Evolutionary conservation across 2,113 vertebrate genomes (phyloP).

Genomic region (Pyrgilauda ruficollis): DNA sequence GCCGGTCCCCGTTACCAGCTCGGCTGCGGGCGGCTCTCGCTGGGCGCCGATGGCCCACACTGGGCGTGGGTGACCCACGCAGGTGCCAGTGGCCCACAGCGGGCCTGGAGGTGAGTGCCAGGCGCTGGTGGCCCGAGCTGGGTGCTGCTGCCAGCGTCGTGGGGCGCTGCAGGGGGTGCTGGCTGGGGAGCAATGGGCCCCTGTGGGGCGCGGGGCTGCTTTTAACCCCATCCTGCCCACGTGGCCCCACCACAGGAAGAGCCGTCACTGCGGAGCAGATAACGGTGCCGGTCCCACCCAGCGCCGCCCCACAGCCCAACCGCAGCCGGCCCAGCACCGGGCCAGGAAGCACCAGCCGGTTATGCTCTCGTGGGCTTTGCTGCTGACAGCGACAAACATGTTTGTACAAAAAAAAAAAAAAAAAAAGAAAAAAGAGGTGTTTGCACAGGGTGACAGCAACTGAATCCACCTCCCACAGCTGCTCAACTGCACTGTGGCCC

Average conservation of each 20-base stretch:
- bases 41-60: fast-evolving
- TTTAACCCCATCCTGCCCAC: constrained; percentile 66
- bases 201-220: neutral
- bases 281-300: constrained; percentile 59
- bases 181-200: neutral
- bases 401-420: neutral
- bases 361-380: neutral
- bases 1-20: neutral
- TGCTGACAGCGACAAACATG: neutral
- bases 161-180: neutral
- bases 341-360: neutral
- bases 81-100: fast-evolving
- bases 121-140: fast-evolving
- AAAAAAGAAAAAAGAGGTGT: neutral
- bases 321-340: neutral
- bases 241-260: constrained; percentile 63
- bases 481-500: fast-evolving
- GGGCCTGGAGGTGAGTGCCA: fast-evolving
- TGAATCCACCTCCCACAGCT: neutral
- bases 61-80: fast-evolving
- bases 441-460: neutral
- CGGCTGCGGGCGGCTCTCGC: fast-evolving
- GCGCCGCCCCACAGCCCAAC: neutral
- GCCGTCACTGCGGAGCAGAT: constrained; percentile 11
- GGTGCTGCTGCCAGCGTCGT: fast-evolving